Evolutionary conservation across 2,797 vertebrate genomes (phyloP).

Genomic region (Parauchenoglanis punctatus): DNA sequence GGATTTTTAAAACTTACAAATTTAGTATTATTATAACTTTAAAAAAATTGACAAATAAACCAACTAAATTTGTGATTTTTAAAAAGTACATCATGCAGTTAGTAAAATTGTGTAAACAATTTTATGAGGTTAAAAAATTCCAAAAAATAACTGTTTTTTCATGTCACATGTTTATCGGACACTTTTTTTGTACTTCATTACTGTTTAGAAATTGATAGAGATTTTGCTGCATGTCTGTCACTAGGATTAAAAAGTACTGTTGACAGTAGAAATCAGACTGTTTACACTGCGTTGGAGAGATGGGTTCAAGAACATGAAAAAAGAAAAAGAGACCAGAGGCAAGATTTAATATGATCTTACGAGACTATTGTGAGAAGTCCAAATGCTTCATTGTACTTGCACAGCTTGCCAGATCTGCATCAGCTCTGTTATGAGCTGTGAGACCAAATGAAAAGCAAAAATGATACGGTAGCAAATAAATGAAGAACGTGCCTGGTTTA

Average conservation of each 20-base stretch:
- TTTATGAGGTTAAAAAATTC: neutral
- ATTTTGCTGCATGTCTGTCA: neutral
- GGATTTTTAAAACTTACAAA: too few relatives aligned
- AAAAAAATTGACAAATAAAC: neutral
- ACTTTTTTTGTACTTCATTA: neutral
- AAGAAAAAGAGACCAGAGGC: neutral
- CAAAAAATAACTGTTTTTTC: neutral
- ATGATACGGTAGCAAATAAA: conserved; percentile 51
- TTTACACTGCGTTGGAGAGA: neutral
- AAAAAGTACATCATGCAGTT: neutral
- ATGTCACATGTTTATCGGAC: neutral
- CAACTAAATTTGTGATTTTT: neutral
- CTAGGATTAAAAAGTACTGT: neutral
- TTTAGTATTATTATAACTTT: too few relatives aligned
- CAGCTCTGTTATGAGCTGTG: conserved; percentile 51
- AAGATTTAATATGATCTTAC: conserved; percentile 54
- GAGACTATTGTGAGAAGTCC: conserved; percentile 38
- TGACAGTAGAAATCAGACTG: neutral
- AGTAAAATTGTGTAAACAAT: neutral
- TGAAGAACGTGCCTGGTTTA: conserved; percentile 43
- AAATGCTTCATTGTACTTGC: conserved; percentile 40
- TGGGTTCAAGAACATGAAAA: neutral
- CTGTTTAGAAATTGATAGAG: neutral
- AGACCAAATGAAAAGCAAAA: conserved; percentile 50
- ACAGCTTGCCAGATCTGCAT: conserved; percentile 51